phyloP scores from a whole-genome alignment of 2,113 vertebrate genomes.

The Morone saxatilis region DNA sequence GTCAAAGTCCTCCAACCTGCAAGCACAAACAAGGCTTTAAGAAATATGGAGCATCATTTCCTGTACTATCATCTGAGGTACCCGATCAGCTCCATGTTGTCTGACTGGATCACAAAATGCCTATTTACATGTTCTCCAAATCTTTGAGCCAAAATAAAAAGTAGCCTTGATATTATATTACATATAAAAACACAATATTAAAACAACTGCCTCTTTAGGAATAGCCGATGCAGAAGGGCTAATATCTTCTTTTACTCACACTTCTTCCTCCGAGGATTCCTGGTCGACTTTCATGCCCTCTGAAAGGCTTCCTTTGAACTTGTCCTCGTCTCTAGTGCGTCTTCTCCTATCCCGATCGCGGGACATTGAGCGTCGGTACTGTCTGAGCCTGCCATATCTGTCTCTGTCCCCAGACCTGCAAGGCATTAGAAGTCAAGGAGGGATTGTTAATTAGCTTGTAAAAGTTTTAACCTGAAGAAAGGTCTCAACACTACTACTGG shows the following conservation, averaged over 20 bases:
- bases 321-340: constrained; percentile 95
- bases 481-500: not conserved
- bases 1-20: constrained; percentile 95
- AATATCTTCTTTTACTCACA: constrained; percentile 84
- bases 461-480: not conserved
- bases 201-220: not conserved
- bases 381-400: constrained; percentile 86
- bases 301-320: constrained; percentile 98
- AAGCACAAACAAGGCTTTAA: constrained; percentile 12
- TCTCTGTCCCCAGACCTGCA: constrained; percentile 86
- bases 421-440: not conserved
- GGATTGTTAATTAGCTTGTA: not conserved
- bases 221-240: not conserved
- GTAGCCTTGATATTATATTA: not conserved
- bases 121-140: not conserved
- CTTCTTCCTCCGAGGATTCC: constrained; percentile 94
- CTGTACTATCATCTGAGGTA: not conserved
- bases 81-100: not conserved
- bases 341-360: constrained; percentile 87
- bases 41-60: not conserved
- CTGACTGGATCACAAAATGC: not conserved
- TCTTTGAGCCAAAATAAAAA: not conserved
- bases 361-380: constrained; percentile 90
- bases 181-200: not conserved
- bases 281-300: constrained; percentile 98